Evolutionary conservation across 2,888 invertebrate genomes (phyloP).

Genomic region (Slavum lentiscoides): DNA sequence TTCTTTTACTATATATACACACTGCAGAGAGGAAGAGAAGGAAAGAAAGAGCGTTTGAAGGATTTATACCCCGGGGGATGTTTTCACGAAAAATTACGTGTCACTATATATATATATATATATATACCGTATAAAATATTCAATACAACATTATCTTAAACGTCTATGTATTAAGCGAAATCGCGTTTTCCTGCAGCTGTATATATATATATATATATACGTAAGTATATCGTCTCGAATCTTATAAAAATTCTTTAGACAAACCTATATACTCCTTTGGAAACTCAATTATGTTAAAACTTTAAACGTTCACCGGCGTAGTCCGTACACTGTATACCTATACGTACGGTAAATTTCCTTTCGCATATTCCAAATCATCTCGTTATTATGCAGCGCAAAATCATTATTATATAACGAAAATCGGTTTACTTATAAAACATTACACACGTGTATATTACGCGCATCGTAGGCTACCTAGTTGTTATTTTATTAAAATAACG

Average conservation of each 20-base stretch:
- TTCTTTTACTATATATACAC: too few relatives aligned
- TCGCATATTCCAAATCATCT: background rate
- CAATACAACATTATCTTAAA: background rate
- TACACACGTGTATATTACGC: background rate
- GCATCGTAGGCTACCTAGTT: too few relatives aligned
- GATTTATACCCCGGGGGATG: background rate
- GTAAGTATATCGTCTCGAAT: background rate
- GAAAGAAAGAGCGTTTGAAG: background rate
- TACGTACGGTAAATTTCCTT: background rate
- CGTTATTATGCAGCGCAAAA: background rate
- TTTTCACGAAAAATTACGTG: background rate
- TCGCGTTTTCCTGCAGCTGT: background rate
- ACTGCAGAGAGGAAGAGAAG: too few relatives aligned
- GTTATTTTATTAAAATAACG: background rate
- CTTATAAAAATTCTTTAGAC: background rate
- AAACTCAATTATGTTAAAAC: conserved; percentile 13
- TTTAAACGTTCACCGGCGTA: background rate
- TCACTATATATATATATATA: background rate
- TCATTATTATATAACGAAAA: background rate
- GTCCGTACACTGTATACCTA: background rate
- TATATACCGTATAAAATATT: background rate
- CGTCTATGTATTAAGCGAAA: conserved; percentile 3
- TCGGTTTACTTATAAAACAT: background rate
- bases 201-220: background rate
- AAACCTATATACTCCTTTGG: background rate